Conservation (phyloP, 2,113 vertebrate species). For the Pachycephala philippinensis region DNA sequence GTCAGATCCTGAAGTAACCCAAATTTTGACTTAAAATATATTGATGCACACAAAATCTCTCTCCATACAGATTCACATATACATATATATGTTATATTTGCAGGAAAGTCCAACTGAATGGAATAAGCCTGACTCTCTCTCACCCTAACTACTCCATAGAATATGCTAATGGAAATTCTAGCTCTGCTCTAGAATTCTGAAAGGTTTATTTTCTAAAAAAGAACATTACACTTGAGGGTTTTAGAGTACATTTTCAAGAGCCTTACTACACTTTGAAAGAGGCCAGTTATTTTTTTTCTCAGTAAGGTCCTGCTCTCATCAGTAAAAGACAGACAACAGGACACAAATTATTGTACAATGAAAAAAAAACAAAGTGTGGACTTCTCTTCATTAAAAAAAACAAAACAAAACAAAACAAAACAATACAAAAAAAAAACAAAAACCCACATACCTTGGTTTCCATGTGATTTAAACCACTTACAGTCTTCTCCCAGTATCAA, state of each 20-base stretch:
- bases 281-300: not conserved
- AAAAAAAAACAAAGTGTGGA: not conserved
- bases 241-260: not conserved
- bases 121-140: not conserved
- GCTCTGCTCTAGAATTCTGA: not conserved
- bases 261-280: not conserved
- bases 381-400: not conserved
- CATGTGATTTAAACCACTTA: not conserved
- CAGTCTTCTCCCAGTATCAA: not conserved
- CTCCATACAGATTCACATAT: accelerated
- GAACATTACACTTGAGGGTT: not conserved
- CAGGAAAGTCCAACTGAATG: not conserved
- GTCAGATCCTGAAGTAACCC: not conserved
- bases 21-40: not conserved
- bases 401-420: too few relatives aligned
- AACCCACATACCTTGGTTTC: not conserved
- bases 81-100: not conserved
- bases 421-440: too few relatives aligned
- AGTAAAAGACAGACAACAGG: not conserved
- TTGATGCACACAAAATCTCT: not conserved
- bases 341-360: not conserved
- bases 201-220: not conserved
- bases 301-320: not conserved
- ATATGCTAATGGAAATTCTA: not conserved
- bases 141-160: not conserved